These are phyloP conservation scores for Anguilla japonica DNA, from an alignment of 2,113 vertebrate genomes.

Conservation along the genomic window DNA sequence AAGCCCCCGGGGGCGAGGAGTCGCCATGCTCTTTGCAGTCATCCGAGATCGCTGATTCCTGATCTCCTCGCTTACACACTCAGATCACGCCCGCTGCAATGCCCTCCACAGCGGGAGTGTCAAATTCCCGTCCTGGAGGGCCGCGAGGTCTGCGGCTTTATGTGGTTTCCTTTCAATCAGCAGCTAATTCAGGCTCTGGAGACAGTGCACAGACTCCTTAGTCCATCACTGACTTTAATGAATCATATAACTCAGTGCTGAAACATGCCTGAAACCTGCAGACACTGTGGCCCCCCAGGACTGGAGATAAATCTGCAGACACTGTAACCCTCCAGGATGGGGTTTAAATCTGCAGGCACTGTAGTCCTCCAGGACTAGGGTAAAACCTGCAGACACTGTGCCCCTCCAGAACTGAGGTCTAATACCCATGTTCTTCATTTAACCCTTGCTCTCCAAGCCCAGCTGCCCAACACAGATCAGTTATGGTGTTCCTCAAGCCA, in stretches of 20 bases:
- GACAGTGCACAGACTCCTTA: too few species aligned
- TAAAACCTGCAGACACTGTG: too few species aligned
- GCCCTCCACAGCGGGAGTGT: background rate
- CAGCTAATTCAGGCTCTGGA: too few species aligned
- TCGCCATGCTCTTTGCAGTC: conserved; percentile 55
- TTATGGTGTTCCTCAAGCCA: conserved; percentile 41
- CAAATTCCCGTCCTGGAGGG: background rate
- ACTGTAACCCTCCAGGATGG: too few species aligned
- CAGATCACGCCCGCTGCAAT: conserved; percentile 51
- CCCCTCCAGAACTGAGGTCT: too few species aligned
- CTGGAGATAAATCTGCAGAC: too few species aligned
- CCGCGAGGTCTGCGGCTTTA: conserved; percentile 47
- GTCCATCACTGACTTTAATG: too few species aligned
- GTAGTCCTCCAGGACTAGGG: too few species aligned
- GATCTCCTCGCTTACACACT: conserved; percentile 53
- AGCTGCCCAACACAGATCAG: conserved; percentile 43
- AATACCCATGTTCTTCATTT: conserved; percentile 18
- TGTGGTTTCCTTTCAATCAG: conserved; percentile 24
- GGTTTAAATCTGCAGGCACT: too few species aligned
- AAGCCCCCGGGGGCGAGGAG: conserved; percentile 68
- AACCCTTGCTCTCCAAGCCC: conserved; percentile 39
- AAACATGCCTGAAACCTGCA: too few species aligned
- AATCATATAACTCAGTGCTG: too few species aligned
- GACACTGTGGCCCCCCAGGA: too few species aligned
- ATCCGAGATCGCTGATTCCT: conserved; percentile 68